Conservation (phyloP, 2,113 vertebrate species). For the Ctenodactylus gundi region DNA sequence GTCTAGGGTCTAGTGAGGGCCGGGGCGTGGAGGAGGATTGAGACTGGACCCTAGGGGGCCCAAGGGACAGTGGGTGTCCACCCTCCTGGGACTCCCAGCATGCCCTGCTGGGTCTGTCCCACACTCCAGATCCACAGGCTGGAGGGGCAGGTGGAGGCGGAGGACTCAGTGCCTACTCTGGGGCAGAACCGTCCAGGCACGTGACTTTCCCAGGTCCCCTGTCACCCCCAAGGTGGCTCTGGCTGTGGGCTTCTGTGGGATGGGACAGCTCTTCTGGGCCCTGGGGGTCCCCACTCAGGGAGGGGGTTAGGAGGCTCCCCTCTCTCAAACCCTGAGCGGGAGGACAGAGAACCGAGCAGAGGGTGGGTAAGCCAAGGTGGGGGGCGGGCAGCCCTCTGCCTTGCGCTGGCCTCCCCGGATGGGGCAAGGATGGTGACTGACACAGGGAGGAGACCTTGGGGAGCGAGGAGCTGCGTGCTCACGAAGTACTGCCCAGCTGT, state of each 20-base stretch:
- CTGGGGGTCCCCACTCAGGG: accelerated
- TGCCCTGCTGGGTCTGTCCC: background rate
- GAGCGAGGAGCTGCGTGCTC: background rate
- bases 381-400: background rate
- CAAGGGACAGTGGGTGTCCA: too few species aligned
- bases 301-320: too few species aligned
- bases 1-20: background rate
- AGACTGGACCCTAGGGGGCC: too few species aligned
- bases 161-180: accelerated
- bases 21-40: background rate
- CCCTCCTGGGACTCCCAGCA: background rate
- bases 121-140: too few species aligned
- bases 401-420: too few species aligned
- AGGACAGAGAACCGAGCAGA: background rate
- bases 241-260: background rate
- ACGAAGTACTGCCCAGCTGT: accelerated
- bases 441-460: background rate
- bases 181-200: background rate
- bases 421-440: background rate
- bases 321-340: background rate
- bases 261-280: too few species aligned
- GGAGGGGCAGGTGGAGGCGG: too few species aligned
- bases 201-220: background rate
- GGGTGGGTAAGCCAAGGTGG: background rate
- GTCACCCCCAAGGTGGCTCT: accelerated